Conservation (phyloP, 2,797 vertebrate species). For the Dendrocincla fuliginosa region DNA sequence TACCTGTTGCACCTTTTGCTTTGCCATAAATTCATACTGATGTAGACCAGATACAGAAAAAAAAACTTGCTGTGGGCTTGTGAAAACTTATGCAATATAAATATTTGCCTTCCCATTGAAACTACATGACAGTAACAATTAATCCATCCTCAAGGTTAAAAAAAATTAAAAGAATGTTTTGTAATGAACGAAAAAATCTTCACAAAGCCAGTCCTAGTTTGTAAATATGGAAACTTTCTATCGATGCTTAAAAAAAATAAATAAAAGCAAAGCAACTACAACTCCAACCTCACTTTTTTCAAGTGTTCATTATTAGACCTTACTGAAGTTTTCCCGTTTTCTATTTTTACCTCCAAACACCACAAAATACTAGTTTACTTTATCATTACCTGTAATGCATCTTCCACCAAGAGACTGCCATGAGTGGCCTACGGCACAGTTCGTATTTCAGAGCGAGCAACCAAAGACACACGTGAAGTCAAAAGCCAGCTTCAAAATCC, state of each 20-base stretch:
- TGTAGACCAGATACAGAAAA: background rate
- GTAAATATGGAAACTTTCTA: background rate
- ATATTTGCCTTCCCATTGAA: background rate
- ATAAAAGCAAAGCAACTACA: background rate
- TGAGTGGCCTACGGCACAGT: background rate
- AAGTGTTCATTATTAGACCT: background rate
- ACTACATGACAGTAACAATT: background rate
- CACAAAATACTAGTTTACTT: background rate
- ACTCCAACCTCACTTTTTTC: background rate
- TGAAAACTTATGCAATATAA: background rate
- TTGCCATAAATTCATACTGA: background rate
- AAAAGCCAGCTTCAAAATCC: background rate
- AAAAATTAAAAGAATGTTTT: background rate
- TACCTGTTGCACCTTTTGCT: background rate
- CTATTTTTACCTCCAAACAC: background rate
- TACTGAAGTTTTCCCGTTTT: background rate
- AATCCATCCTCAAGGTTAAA: background rate
- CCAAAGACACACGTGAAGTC: fast-evolving
- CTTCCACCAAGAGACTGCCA: background rate
- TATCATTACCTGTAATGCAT: background rate
- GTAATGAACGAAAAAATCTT: background rate
- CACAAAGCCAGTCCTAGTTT: background rate
- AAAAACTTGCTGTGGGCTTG: background rate
- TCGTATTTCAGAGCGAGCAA: background rate
- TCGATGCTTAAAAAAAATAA: background rate